These are phyloP conservation scores for Phrynocephalus forsythii DNA, from an alignment of 2,797 vertebrate genomes.

Conservation along the genomic window DNA sequence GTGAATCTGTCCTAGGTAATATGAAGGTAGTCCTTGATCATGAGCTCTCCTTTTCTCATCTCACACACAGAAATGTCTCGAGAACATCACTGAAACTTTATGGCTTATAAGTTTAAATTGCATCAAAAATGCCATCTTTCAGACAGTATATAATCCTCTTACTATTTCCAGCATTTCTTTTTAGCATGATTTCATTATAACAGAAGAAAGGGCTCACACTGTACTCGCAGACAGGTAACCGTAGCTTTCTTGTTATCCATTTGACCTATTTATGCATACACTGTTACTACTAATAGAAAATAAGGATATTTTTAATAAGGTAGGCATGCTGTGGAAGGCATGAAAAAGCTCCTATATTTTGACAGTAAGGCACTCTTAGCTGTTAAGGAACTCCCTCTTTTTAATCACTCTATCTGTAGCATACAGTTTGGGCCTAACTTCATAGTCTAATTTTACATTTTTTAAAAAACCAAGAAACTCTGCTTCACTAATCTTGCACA, in stretches of 20 bases:
- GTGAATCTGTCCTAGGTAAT: not conserved
- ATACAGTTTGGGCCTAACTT: constrained; percentile 40
- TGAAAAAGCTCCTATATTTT: too few relatives aligned
- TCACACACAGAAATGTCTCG: not conserved
- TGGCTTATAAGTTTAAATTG: not conserved
- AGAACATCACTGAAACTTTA: not conserved
- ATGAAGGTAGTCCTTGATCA: not conserved
- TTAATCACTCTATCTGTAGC: too few relatives aligned
- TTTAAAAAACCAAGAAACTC: constrained; percentile 45
- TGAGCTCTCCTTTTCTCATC: not conserved
- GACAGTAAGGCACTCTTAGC: too few relatives aligned
- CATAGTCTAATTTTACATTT: constrained; percentile 37
- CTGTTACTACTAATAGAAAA: not conserved
- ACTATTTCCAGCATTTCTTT: not conserved
- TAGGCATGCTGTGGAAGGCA: not conserved
- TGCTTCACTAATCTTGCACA: constrained; percentile 44
- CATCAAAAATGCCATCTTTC: not conserved
- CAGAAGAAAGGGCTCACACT: not conserved
- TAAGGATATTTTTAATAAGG: not conserved
- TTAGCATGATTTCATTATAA: not conserved
- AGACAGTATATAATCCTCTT: not conserved
- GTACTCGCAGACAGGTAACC: not conserved
- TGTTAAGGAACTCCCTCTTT: too few relatives aligned
- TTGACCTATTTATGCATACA: not conserved
- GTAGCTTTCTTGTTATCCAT: not conserved